Conservation (phyloP, 2,113 vertebrate species). For the Lichenostomus cassidix region DNA sequence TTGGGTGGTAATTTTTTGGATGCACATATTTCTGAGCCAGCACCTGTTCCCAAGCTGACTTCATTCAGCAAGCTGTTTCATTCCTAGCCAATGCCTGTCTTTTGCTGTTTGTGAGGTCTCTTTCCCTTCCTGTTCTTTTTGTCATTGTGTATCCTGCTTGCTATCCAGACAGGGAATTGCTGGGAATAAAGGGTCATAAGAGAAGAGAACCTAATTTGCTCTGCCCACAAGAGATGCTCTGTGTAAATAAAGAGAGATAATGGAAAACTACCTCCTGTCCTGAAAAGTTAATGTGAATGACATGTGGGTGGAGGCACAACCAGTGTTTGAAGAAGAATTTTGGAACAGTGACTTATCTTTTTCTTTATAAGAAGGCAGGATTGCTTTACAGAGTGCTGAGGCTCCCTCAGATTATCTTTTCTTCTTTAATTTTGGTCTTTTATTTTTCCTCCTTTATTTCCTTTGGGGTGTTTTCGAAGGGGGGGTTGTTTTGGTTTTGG, state of each 20-base stretch:
- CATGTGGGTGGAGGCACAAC: background rate
- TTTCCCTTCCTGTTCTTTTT: slow-evolving; percentile 10
- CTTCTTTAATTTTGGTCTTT: background rate
- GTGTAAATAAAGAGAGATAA: slow-evolving; percentile 53
- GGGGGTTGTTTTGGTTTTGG: too few species aligned
- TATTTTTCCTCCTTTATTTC: background rate
- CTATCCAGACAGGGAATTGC: background rate
- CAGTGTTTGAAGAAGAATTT: slow-evolving; percentile 13
- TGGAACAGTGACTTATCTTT: slow-evolving; percentile 34
- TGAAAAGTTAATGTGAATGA: slow-evolving; percentile 38
- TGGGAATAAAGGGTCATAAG: slow-evolving; percentile 26
- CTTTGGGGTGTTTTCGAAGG: background rate
- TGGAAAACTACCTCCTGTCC: slow-evolving; percentile 42
- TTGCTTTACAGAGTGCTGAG: background rate
- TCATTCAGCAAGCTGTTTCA: background rate
- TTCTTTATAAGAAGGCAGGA: background rate
- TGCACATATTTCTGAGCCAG: background rate
- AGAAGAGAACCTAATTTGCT: slow-evolving; percentile 44
- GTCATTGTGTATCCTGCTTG: background rate
- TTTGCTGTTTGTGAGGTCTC: background rate
- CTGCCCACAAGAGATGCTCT: slow-evolving; percentile 15
- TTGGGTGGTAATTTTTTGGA: background rate
- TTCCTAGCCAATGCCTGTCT: background rate
- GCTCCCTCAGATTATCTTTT: background rate
- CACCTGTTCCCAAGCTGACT: background rate